Evolutionary conservation across 2,113 vertebrate genomes (phyloP).

Genomic region (Corythoichthys haematopterus): DNA sequence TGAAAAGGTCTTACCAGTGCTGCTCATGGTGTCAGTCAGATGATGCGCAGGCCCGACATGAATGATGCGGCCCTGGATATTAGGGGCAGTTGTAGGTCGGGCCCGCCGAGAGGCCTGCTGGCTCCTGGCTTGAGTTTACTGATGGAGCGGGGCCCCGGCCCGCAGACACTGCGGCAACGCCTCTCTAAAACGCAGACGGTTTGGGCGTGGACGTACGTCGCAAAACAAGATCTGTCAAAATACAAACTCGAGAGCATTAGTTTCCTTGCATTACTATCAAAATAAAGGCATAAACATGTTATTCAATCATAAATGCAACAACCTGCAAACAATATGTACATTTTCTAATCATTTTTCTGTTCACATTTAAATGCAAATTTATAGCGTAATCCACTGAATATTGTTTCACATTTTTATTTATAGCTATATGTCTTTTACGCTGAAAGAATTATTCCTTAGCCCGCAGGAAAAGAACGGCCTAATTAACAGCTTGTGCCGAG

Average conservation of each 20-base stretch:
- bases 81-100: not conserved
- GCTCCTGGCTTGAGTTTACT: not conserved
- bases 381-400: too few relatives aligned
- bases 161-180: conserved; percentile 11
- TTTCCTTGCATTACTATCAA: not conserved
- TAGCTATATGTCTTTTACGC: not conserved
- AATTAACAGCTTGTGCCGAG: not conserved
- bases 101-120: too few relatives aligned
- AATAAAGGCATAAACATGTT: not conserved
- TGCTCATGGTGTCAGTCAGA: conserved; percentile 59
- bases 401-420: not conserved
- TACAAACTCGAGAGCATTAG: too few relatives aligned
- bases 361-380: too few relatives aligned
- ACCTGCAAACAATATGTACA: not conserved
- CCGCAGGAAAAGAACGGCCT: not conserved
- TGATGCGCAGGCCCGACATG: conserved; percentile 49
- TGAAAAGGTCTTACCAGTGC: conserved; percentile 50
- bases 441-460: not conserved
- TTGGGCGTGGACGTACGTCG: conserved; percentile 2
- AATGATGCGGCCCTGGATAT: conserved; percentile 25
- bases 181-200: not conserved
- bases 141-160: not conserved
- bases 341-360: not conserved
- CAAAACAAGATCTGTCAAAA: not conserved
- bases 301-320: not conserved